A percentile compares a stretch with the other conserved stretches of the same genome.
Evolutionary conservation across 1,140 invertebrate genomes (phyloP).

Genomic region (Rhopalosiphum maidis): DNA sequence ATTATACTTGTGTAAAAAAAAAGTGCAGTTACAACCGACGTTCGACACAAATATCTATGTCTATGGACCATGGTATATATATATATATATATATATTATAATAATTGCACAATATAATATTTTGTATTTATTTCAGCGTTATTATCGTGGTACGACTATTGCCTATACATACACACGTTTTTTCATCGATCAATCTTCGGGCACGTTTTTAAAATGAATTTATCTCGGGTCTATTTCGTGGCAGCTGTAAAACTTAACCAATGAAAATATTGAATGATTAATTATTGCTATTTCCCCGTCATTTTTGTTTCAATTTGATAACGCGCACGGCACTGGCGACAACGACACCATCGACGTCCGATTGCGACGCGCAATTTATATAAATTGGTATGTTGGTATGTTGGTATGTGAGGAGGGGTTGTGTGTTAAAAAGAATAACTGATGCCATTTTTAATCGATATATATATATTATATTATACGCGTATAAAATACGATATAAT

Average conservation of each 20-base stretch:
- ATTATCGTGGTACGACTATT: neutral
- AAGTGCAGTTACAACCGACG: no score
- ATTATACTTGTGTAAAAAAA: no score
- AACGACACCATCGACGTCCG: neutral
- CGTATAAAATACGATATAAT: neutral
- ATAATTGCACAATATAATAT: neutral
- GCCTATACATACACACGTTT: neutral
- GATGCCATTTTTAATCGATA: neutral
- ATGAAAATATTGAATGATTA: conserved; percentile 19
- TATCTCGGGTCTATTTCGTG: neutral
- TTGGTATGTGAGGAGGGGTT: neutral
- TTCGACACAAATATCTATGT: no score
- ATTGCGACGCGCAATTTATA: neutral
- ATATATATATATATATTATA: no score
- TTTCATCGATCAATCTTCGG: neutral
- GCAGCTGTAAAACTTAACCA: neutral
- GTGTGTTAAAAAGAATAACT: neutral
- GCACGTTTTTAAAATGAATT: neutral
- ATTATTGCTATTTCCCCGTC: neutral
- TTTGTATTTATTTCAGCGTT: neutral
- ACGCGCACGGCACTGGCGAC: neutral
- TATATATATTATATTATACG: neutral
- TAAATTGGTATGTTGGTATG: no score
- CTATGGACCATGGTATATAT: no score
- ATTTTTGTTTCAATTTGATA: neutral